Conservation (phyloP, 1,140 invertebrate species). For the Monochamus saltuarius region DNA sequence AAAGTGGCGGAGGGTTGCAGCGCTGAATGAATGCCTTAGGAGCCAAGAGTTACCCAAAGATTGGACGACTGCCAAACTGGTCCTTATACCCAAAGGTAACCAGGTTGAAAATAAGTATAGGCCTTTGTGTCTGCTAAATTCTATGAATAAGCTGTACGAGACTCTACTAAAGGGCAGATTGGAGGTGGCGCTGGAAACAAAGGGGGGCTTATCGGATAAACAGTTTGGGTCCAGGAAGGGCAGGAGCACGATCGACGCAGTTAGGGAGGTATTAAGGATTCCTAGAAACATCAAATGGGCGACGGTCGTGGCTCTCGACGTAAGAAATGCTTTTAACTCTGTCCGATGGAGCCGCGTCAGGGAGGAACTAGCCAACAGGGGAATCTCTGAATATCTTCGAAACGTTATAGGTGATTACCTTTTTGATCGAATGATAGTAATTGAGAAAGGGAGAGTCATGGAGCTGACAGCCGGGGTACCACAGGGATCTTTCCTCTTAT, state of each 20-base stretch:
- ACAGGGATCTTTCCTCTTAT: constrained; percentile 48
- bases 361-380: neutral
- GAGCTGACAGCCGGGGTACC: constrained; percentile 19
- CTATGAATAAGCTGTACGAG: too few species aligned
- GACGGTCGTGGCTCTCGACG: too few species aligned
- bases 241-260: too few species aligned
- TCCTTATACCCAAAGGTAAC: neutral
- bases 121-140: too few species aligned
- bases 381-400: neutral
- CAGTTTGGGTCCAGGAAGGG: too few species aligned
- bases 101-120: too few species aligned
- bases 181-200: too few species aligned
- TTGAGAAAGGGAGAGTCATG: neutral
- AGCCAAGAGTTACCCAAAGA: neutral
- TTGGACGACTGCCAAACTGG: neutral
- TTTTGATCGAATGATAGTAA: neutral
- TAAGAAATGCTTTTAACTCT: too few species aligned
- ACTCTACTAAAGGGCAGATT: too few species aligned
- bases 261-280: too few species aligned
- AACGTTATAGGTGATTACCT: neutral
- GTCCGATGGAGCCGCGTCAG: neutral
- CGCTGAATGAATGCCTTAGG: constrained; percentile 1
- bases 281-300: too few species aligned
- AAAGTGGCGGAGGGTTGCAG: neutral
- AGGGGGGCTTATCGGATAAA: too few species aligned